Base-by-base conservation (phyloP, 2,888 invertebrate species). In the Agrilus cyanescens region DNA sequence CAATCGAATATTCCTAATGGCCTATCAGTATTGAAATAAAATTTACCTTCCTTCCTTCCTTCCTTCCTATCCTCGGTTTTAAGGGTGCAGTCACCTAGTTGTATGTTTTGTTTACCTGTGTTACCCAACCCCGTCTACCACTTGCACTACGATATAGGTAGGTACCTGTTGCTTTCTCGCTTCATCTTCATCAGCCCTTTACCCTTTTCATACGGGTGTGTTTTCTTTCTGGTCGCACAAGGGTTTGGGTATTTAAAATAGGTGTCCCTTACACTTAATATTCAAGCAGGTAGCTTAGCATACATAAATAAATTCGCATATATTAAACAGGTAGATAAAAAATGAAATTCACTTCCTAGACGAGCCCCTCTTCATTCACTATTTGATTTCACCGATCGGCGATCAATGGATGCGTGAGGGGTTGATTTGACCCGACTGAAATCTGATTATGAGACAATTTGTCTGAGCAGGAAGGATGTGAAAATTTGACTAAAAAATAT, bases 191-290 rank as follows among this genome's bases (percentile, higher is more conserved):
- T 31, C 37, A 8, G 38, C 32, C 50, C 29, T 43, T 38, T 45
- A 41, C 37, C 41, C 47, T 43, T 44, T 36, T 38, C 31, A 40
- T 40, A 40, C 45, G 43, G 41, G 46, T 46, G 37, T 46, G 45
- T 42, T 40, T 45, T 45, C 45, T 46, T 46, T 40, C 25, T 25
- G 25, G 10, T 10, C 25, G 25, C 25, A 25, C 25, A 25, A 25
- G 52, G 60, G 59, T 59, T 61, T 58, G 54, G 58, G 54, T 57
- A 59, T 63, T 59, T 58, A 60, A 49, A 60, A 62, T 58, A 56
- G 67, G 67, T 66, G 65, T 67, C 65, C 62, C 60, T 66, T 65
- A 64, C 67, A 66, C 65, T 66, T 66, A 66, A 66, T 65, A 67
- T 66, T 60, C 65, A 65, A 64, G 65, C 67, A 67, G 67, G 67